A percentile compares a stretch with the other conserved stretches of the same genome.
Evolutionary conservation across 2,113 vertebrate genomes (phyloP).

Genomic region (Chionis minor): DNA sequence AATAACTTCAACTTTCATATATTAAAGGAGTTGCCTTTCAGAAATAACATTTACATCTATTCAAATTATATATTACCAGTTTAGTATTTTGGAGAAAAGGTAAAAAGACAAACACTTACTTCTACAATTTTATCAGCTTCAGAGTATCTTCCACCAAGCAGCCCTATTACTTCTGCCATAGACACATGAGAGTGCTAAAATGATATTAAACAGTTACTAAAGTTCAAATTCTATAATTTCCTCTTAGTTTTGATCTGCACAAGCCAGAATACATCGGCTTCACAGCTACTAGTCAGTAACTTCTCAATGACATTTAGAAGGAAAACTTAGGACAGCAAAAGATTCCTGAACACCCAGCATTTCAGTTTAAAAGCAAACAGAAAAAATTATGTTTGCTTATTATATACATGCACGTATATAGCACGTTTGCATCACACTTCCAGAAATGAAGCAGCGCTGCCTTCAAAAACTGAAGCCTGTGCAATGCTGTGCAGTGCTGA

Average conservation of each 20-base stretch:
- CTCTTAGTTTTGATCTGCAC: not conserved
- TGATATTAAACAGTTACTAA: not conserved
- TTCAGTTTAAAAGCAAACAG: not conserved
- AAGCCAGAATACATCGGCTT: not conserved
- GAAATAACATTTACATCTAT: not conserved
- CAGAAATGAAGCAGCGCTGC: rapidly evolving
- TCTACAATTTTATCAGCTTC: conserved; percentile 83
- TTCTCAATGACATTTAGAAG: not conserved
- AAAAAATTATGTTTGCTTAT: not conserved
- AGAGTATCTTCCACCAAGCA: conserved; percentile 89
- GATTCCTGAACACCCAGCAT: not conserved
- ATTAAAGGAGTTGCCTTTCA: not conserved
- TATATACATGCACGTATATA: rapidly evolving
- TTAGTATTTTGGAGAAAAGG: not conserved
- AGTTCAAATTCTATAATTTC: not conserved
- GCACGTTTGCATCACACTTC: not conserved
- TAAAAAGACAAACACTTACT: conserved; percentile 73
- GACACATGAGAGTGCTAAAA: conserved; percentile 94
- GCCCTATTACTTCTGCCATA: conserved; percentile 93
- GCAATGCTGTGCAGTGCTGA: not conserved
- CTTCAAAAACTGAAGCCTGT: not conserved
- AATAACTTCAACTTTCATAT: not conserved
- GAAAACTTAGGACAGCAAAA: not conserved
- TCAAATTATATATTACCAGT: not conserved
- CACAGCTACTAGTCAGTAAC: not conserved